Evolutionary conservation across 1,140 invertebrate species (phyloP).

Genomic region (Drosophila kikkawai): DNA sequence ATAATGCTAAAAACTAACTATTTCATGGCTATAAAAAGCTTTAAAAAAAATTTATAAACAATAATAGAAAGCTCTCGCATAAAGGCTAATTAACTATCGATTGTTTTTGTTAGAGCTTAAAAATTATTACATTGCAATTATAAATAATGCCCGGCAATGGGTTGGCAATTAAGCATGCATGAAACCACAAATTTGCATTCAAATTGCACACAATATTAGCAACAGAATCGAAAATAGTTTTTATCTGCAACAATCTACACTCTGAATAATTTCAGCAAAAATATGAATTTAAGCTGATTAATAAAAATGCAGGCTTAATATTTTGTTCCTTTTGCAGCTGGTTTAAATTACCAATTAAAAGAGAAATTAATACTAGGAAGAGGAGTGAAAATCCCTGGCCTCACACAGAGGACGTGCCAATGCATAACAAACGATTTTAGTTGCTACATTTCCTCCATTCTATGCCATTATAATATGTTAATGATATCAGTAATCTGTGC

Average conservation of each 20-base stretch:
- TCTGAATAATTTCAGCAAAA: not conserved
- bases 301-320: conserved; percentile 59
- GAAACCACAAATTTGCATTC: conserved; percentile 76
- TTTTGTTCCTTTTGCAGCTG: conserved; percentile 9
- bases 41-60: conserved; percentile 5
- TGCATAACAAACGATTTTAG: conserved; percentile 42
- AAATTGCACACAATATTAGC: conserved; percentile 64
- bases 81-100: conserved; percentile 78
- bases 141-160: conserved; percentile 52
- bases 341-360: conserved; percentile 69
- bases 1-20: conserved; percentile 15
- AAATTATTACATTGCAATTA: conserved; percentile 68
- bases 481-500: conserved; percentile 47
- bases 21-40: conserved; percentile 50
- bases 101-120: conserved; percentile 45
- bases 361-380: conserved; percentile 34
- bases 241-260: conserved; percentile 14
- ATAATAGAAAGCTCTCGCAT: conserved; percentile 17
- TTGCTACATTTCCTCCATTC: conserved; percentile 10
- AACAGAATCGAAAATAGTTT: conserved; percentile 40
- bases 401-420: conserved; percentile 23
- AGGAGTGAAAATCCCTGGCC: not conserved
- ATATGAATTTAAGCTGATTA: conserved; percentile 62
- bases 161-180: conserved; percentile 74
- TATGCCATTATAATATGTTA: conserved; percentile 57